These are phyloP conservation scores for Plagodis dolabraria DNA, from an alignment of 2,888 invertebrate genomes.

Conservation along the genomic window DNA sequence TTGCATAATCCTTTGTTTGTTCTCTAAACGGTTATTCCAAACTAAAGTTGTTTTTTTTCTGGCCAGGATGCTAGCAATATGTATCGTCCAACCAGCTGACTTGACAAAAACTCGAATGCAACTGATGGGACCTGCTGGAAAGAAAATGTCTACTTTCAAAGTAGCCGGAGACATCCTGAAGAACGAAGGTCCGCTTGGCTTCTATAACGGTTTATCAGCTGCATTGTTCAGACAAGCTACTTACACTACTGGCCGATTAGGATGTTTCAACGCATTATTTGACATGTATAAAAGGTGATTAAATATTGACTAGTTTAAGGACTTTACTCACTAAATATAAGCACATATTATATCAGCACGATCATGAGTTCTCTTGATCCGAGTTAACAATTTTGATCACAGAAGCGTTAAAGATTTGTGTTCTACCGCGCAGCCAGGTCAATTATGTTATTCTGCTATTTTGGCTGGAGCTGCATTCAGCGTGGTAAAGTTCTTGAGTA, in stretches of 20 bases:
- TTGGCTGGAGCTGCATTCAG: no score
- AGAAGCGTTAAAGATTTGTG: no score
- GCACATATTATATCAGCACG: no score
- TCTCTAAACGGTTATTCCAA: background rate
- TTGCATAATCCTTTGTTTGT: background rate
- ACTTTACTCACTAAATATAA: no score
- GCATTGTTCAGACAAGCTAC: slow-evolving; percentile 97
- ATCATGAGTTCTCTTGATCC: no score
- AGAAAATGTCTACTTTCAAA: slow-evolving; percentile 88
- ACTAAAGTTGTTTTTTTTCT: background rate
- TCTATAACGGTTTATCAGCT: slow-evolving; percentile 96
- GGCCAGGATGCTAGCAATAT: slow-evolving; percentile 56
- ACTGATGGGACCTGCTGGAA: slow-evolving; percentile 78
- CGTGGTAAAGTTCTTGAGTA: no score
- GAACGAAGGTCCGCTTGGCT: slow-evolving; percentile 92
- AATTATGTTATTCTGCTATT: no score
- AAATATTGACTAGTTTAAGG: background rate
- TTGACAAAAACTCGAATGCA: slow-evolving; percentile 67
- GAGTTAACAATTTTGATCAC: no score
- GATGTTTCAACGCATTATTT: slow-evolving; percentile 94
- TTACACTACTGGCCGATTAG: slow-evolving; percentile 97
- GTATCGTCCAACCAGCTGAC: slow-evolving; percentile 62
- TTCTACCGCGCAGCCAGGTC: no score
- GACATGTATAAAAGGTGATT: slow-evolving; percentile 87
- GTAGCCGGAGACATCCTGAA: slow-evolving; percentile 89